Evolutionary conservation across 2,797 vertebrate genomes (phyloP).

Genomic region (Bucorvus abyssinicus): DNA sequence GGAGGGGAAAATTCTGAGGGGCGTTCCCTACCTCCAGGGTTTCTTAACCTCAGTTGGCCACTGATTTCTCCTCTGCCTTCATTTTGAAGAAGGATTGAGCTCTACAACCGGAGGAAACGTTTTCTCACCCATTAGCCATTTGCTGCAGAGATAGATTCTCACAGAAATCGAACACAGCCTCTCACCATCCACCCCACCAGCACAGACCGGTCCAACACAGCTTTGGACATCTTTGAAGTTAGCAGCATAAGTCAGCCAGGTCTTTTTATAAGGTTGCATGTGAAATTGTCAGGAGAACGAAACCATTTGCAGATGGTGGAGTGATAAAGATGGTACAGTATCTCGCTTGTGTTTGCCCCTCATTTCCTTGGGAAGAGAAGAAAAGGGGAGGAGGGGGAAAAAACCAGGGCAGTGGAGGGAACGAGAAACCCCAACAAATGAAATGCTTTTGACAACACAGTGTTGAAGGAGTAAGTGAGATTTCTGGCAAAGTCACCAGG

Average conservation of each 20-base stretch:
- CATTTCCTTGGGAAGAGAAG: constrained; percentile 7
- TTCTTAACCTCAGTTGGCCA: background rate
- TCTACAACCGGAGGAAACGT: background rate
- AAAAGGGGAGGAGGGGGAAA: background rate
- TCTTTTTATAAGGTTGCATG: constrained; percentile 63
- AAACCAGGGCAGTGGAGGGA: background rate
- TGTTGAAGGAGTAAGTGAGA: constrained; percentile 67
- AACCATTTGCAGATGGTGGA: constrained; percentile 53
- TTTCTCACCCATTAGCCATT: constrained; percentile 7
- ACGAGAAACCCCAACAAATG: constrained; percentile 29
- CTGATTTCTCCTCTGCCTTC: background rate
- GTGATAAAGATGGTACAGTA: constrained; percentile 33
- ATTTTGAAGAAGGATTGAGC: background rate
- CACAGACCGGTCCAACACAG: background rate
- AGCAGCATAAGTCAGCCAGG: constrained; percentile 32
- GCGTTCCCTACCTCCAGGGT: background rate
- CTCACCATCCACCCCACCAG: background rate
- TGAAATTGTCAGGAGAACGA: constrained; percentile 52
- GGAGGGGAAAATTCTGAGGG: background rate
- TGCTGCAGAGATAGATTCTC: background rate
- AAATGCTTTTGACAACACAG: constrained; percentile 49
- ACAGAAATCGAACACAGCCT: constrained; percentile 9
- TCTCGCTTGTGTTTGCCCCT: background rate
- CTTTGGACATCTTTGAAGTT: constrained; percentile 47
- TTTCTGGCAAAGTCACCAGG: constrained; percentile 64